A percentile compares a stretch with the other conserved stretches of the same genome.
phyloP scores from a whole-genome alignment of 2,888 invertebrate species.

The Eupeodes latifasciatus region DNA sequence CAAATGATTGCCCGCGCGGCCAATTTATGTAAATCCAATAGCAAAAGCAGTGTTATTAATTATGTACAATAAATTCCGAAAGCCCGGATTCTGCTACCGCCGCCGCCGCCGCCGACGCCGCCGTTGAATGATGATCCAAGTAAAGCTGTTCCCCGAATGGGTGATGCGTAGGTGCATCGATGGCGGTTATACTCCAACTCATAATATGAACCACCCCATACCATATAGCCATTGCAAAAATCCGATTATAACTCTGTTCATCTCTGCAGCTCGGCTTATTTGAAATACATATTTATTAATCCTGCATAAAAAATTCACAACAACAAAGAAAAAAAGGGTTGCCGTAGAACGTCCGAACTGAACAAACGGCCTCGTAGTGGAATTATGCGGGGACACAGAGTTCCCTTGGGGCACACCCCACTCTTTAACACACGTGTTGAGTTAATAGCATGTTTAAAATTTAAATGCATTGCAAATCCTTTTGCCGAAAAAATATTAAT shows the following conservation, averaged over 20 bases:
- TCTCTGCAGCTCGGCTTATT: slow-evolving; percentile 53
- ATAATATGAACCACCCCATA: slow-evolving; percentile 17
- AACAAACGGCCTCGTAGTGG: slow-evolving; percentile 4
- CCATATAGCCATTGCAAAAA: slow-evolving; percentile 46
- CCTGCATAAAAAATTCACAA: slow-evolving; percentile 57
- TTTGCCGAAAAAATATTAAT: slow-evolving; percentile 19
- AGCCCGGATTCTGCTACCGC: slow-evolving; percentile 2
- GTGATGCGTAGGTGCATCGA: not conserved
- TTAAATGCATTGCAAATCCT: slow-evolving; percentile 64
- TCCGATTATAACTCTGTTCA: slow-evolving; percentile 72
- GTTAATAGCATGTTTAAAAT: slow-evolving; percentile 74
- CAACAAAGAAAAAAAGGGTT: slow-evolving; percentile 17
- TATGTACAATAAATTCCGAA: slow-evolving; percentile 67
- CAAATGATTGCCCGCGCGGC: slow-evolving; percentile 36
- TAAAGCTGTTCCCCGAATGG: slow-evolving; percentile 11
- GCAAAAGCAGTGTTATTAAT: slow-evolving; percentile 68
- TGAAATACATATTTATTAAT: slow-evolving; percentile 65
- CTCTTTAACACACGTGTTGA: slow-evolving; percentile 66
- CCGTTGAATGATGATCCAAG: not conserved
- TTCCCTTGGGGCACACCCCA: not conserved
- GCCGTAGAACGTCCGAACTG: slow-evolving; percentile 16
- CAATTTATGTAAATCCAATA: slow-evolving; percentile 76
- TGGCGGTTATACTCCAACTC: not conserved
- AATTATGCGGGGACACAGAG: not conserved
- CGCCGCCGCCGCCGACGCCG: too few species aligned